Conservation (phyloP, 2,888 invertebrate species). For the Diplolepis rosae region DNA sequence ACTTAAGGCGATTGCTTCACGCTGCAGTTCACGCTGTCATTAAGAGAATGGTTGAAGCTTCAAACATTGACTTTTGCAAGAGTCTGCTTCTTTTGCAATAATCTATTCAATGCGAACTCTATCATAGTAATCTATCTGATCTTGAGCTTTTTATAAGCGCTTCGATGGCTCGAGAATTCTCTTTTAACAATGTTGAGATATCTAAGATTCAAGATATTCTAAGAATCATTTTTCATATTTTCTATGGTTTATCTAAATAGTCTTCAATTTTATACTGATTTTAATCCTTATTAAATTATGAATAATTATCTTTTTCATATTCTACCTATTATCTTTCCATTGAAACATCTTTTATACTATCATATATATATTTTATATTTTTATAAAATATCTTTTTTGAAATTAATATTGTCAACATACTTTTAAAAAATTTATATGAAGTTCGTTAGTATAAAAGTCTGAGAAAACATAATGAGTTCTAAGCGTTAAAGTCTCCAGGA, state of each 20-base stretch:
- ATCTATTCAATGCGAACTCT: slow-evolving; percentile 11
- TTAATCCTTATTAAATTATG: too few relatives aligned
- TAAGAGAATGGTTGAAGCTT: slow-evolving; percentile 13
- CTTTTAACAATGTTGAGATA: not conserved
- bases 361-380: too few relatives aligned
- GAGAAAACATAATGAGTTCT: too few relatives aligned
- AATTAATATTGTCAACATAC: too few relatives aligned
- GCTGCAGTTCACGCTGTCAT: not conserved
- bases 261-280: not conserved
- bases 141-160: not conserved
- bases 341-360: too few relatives aligned
- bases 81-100: slow-evolving; percentile 9
- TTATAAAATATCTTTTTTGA: too few relatives aligned
- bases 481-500: slow-evolving; percentile 21
- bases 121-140: not conserved
- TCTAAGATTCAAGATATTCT: not conserved
- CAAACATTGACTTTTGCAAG: not conserved
- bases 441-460: too few relatives aligned
- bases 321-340: too few relatives aligned
- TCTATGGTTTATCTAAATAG: not conserved
- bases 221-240: not conserved
- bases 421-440: too few relatives aligned
- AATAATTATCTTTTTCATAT: too few relatives aligned
- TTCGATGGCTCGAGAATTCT: not conserved
- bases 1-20: not conserved